phyloP scores from a whole-genome alignment of 2,113 vertebrate species.

The Drymodes brunneopygia region DNA sequence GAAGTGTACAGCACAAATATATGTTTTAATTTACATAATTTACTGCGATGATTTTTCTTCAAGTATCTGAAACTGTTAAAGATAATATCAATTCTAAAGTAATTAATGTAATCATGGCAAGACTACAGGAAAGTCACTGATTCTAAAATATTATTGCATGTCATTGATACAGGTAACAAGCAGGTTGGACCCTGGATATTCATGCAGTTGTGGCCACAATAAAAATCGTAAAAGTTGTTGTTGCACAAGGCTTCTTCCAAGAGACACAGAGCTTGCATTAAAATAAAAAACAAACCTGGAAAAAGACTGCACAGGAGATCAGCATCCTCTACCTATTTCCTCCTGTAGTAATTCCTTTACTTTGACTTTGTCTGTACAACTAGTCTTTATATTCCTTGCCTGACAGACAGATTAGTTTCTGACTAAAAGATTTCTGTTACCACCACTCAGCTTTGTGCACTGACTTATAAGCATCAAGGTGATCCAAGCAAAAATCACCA shows the following conservation, averaged over 20 bases:
- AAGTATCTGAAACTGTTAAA: not conserved
- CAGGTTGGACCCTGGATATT: not conserved
- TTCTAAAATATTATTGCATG: not conserved
- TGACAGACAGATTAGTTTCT: not conserved
- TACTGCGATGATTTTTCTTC: not conserved
- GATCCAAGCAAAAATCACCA: not conserved
- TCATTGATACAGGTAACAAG: not conserved
- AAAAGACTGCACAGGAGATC: not conserved
- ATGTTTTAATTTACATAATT: not conserved
- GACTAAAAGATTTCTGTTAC: not conserved
- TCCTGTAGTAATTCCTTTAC: not conserved
- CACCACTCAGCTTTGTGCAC: not conserved
- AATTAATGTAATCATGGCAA: not conserved
- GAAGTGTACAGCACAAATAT: not conserved
- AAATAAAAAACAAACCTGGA: not conserved
- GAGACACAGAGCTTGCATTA: not conserved
- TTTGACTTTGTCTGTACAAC: not conserved
- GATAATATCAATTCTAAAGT: not conserved
- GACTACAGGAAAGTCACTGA: not conserved
- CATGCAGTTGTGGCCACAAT: not conserved
- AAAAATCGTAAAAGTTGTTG: accelerated
- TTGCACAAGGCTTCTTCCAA: not conserved
- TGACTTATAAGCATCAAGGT: not conserved
- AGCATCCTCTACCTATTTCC: not conserved
- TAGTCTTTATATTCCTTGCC: not conserved